Base-by-base conservation (phyloP, 2,888 invertebrate genomes). In the Seira ritae region DNA sequence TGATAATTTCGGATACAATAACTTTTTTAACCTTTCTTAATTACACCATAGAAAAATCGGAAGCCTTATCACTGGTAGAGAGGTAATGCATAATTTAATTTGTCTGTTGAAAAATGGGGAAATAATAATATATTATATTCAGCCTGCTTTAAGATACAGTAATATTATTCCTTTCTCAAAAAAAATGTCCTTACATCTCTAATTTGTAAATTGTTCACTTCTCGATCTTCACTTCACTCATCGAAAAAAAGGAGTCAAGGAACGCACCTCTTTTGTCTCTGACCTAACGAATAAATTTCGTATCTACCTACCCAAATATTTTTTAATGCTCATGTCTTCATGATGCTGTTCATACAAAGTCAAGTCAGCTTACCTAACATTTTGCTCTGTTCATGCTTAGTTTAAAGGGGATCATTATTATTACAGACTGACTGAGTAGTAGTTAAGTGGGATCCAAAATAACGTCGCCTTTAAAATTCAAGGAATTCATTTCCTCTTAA, bases 211-310 rank as follows among this genome's bases (percentile, higher is more conserved):
- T 4, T 31, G 31, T 31, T 31, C 55, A 55, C 55, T 31, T 31
- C 31, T 31, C 8, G 31, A 8, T 55, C 17, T 55, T 55, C 55
- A 55, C 15, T 55, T 55, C 55, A 55, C 55, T 55, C 55, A 17
- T 55, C 55, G 12, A 10, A 65, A 69, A 73, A 80, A 73, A 73
- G 80, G 62, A 80, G 80, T 80, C 80, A 80, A 80, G 80, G 80
- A 80, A 80, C 73, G 55, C 55, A 55, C 73, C 66, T 75, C 74
- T 66, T 66, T 31, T 66, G 22, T 66, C 42, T 67, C 46, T 66
- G 46, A 66, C 46, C 55, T 55, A 8, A 55, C 1, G 55, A 55
- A 55, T 12, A 8, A 55, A 42, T 8, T 55, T 12, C 55, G 3
- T 55, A 3, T 31, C 31, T 31, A 31, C 55, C 55, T 55, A 55